Evolutionary conservation across 2,113 vertebrate genomes (phyloP).

Genomic region (Bubo scandiacus): DNA sequence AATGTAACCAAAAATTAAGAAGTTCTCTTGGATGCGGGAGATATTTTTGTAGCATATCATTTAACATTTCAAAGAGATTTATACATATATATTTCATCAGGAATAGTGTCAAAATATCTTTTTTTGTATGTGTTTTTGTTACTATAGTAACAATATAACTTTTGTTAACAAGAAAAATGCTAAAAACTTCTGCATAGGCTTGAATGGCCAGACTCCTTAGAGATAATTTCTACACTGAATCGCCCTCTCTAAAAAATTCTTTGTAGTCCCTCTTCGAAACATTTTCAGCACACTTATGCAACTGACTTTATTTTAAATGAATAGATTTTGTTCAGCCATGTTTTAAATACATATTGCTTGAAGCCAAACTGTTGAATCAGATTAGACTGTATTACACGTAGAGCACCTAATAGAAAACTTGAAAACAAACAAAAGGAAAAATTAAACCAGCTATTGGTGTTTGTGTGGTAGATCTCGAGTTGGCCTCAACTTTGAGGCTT

Average conservation of each 20-base stretch:
- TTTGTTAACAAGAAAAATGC: not conserved
- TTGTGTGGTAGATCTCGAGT: not conserved
- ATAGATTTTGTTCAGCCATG: not conserved
- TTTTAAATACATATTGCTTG: not conserved
- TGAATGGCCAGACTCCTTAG: not conserved
- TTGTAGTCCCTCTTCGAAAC: not conserved
- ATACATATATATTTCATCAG: not conserved
- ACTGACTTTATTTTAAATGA: not conserved
- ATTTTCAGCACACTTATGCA: not conserved
- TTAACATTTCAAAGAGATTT: not conserved
- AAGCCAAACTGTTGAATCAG: not conserved
- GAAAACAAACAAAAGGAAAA: not conserved
- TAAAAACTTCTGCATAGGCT: not conserved
- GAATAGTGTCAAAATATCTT: not conserved
- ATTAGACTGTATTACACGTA: not conserved
- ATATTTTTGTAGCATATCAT: not conserved
- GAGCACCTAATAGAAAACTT: not conserved
- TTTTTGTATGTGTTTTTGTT: not conserved
- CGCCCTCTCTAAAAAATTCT: not conserved
- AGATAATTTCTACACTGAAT: not conserved
- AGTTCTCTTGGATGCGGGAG: not conserved
- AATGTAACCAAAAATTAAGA: not conserved
- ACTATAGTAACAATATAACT: not conserved
- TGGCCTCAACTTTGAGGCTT: not conserved
- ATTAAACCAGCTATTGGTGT: not conserved